These are phyloP conservation scores for Apamea epomidion DNA, from an alignment of 2,888 invertebrate species.

Conservation along the genomic window DNA sequence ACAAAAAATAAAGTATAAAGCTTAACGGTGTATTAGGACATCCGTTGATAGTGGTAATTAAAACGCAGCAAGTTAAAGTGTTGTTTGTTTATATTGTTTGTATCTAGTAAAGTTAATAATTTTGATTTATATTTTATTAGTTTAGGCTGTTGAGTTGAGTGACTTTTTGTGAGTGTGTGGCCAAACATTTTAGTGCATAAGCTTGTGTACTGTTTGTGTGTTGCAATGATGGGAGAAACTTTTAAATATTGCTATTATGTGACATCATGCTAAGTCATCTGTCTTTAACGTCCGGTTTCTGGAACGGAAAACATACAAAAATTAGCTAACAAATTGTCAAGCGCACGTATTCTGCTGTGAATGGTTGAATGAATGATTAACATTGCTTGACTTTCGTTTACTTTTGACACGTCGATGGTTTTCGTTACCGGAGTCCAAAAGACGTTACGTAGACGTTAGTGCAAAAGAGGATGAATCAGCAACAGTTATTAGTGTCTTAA, in stretches of 20 bases:
- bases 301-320: background rate
- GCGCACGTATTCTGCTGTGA: too few relatives aligned
- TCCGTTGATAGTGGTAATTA: slow-evolving; percentile 69
- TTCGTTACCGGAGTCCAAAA: background rate
- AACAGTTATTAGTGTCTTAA: background rate
- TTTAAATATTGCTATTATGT: background rate
- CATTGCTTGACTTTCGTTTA: background rate
- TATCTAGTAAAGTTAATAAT: slow-evolving; percentile 17
- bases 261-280: background rate
- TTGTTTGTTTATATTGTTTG: slow-evolving; percentile 45
- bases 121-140: slow-evolving; percentile 37
- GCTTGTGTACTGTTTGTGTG: background rate
- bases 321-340: background rate
- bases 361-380: background rate
- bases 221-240: background rate
- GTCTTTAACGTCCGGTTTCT: background rate
- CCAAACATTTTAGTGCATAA: background rate
- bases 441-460: too few relatives aligned
- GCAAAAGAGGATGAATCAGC: background rate
- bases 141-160: slow-evolving; percentile 3
- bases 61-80: slow-evolving; percentile 52
- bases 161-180: background rate
- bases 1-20: slow-evolving; percentile 66
- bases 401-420: background rate
- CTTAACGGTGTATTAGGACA: slow-evolving; percentile 68